phyloP scores from a whole-genome alignment of 2,888 invertebrate species.

The Lasioglossum figueresi region DNA sequence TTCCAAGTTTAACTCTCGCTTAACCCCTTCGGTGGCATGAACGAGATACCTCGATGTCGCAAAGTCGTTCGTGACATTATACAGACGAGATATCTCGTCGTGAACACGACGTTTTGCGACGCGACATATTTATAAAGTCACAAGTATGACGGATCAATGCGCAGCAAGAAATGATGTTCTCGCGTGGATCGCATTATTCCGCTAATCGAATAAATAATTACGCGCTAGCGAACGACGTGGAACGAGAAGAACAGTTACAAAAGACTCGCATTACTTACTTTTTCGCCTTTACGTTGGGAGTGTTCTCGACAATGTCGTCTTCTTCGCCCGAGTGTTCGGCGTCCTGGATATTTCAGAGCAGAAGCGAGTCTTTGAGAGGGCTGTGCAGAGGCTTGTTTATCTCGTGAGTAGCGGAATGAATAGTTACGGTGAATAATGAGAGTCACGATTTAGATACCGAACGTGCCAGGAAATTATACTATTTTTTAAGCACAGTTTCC shows the following conservation, averaged over 20 bases:
- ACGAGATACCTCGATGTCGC: neutral
- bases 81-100: too few relatives aligned
- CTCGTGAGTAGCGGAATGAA: slow-evolving; percentile 33
- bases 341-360: slow-evolving; percentile 61
- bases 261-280: slow-evolving; percentile 61
- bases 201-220: slow-evolving; percentile 22
- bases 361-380: slow-evolving; percentile 40
- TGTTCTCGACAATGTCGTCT: slow-evolving; percentile 68
- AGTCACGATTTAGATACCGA: neutral
- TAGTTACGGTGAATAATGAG: slow-evolving; percentile 26
- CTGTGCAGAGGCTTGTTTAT: slow-evolving; percentile 37
- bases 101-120: too few relatives aligned
- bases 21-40: neutral
- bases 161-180: neutral
- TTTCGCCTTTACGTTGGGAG: slow-evolving; percentile 61
- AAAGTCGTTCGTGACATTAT: neutral
- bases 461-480: neutral
- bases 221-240: neutral
- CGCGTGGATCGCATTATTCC: neutral
- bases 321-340: slow-evolving; percentile 55
- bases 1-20: neutral
- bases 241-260: neutral
- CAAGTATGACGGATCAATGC: neutral
- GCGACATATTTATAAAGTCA: neutral
- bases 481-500: neutral